Percentiles rank a stretch among this genome's conserved stretches.
Conservation (phyloP, 2,888 invertebrate species). For the Phytoseiulus persimilis region DNA sequence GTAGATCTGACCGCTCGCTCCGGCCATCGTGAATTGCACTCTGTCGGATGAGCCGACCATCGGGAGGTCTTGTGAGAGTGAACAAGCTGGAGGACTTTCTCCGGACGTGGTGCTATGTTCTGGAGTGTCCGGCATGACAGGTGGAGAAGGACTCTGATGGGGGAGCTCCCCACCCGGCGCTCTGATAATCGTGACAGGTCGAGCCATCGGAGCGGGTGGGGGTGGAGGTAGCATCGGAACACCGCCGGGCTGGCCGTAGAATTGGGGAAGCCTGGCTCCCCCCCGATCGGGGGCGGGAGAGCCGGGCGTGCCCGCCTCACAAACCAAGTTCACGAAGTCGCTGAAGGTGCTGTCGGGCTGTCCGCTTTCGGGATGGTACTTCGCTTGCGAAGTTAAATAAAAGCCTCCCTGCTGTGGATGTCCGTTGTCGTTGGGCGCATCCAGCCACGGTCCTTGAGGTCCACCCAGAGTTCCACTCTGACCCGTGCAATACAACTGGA, state of each 20-base stretch:
- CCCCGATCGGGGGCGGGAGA: constrained; percentile 44
- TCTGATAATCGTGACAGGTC: constrained; percentile 88
- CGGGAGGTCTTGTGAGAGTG: constrained; percentile 20
- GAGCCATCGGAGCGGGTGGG: constrained; percentile 74
- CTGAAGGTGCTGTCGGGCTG: constrained; percentile 39
- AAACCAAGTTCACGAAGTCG: constrained; percentile 92
- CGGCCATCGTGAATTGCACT: constrained; percentile 31
- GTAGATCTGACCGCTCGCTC: constrained; percentile 25
- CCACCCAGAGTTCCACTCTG: background rate
- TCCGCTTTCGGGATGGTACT: constrained; percentile 39
- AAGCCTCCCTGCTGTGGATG: constrained; percentile 43
- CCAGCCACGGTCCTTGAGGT: constrained; percentile 42
- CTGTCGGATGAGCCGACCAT: constrained; percentile 28
- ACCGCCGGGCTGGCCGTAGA: constrained; percentile 55
- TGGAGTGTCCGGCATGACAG: constrained; percentile 31
- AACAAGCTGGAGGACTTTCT: constrained; percentile 34
- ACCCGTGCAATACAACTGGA: constrained; percentile 18
- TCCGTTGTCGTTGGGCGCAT: constrained; percentile 43
- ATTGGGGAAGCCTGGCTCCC: constrained; percentile 58
- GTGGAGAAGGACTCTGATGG: constrained; percentile 31
- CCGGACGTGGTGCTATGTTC: constrained; percentile 32
- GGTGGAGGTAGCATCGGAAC: constrained; percentile 74
- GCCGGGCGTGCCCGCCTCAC: constrained; percentile 63
- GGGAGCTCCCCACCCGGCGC: constrained; percentile 60
- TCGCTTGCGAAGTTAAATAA: constrained; percentile 42